Percentiles rank a stretch among this genome's conserved stretches.
Conservation (phyloP, 2,888 invertebrate species). For the Xestia sexstrigata region DNA sequence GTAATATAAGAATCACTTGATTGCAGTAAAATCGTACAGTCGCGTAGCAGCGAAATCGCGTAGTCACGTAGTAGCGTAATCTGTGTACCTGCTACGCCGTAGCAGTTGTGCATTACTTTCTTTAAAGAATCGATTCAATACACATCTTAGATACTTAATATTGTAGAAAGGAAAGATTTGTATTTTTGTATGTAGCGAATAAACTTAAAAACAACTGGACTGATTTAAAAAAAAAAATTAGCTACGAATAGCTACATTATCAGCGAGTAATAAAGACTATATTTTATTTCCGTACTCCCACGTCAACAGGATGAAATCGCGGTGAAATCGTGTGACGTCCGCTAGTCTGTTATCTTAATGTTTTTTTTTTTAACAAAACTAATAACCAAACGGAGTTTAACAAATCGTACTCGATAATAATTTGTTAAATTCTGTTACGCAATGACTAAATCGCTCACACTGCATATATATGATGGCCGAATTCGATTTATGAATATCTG, state of each 20-base stretch:
- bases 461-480: constrained; percentile 13
- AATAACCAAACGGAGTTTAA: neutral
- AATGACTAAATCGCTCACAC: neutral
- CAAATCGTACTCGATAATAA: neutral
- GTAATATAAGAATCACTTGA: neutral
- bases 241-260: too few species aligned
- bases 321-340: too few species aligned
- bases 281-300: too few species aligned
- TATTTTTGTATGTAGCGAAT: too few species aligned
- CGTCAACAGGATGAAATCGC: too few species aligned
- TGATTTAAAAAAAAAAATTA: too few species aligned
- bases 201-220: too few species aligned
- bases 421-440: neutral
- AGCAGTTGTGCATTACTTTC: constrained; percentile 13
- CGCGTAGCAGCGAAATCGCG: constrained; percentile 4
- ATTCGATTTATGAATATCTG: neutral
- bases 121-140: neutral
- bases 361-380: neutral
- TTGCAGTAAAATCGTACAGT: constrained; percentile 12
- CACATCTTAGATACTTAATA: too few species aligned
- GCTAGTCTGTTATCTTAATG: too few species aligned
- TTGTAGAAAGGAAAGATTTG: too few species aligned
- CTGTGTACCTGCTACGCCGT: constrained; percentile 7
- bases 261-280: too few species aligned
- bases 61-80: constrained; percentile 15